Conservation (phyloP, 1,140 invertebrate genomes). For the Drosophila cardini region DNA sequence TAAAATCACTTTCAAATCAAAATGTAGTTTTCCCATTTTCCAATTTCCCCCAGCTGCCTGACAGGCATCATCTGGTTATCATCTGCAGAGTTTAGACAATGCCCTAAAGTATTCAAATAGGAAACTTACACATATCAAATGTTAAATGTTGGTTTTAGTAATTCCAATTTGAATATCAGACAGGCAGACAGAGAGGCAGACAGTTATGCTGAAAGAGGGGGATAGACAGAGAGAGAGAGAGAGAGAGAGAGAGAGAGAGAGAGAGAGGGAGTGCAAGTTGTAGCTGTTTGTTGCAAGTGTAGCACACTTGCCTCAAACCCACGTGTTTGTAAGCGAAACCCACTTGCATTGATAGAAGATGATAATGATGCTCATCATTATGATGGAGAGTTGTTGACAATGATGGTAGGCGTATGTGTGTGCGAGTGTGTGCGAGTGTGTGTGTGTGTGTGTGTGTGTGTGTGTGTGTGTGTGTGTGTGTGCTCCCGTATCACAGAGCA, state of each 20-base stretch:
- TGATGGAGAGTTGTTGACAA: constrained; percentile 36
- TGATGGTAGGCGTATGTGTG: constrained; percentile 46
- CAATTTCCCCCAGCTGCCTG: not conserved
- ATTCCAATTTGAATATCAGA: constrained; percentile 45
- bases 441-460: constrained; percentile 25
- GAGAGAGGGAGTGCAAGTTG: not conserved
- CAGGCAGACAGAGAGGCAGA: constrained; percentile 25
- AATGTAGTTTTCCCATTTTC: constrained; percentile 14
- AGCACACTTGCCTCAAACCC: constrained; percentile 44
- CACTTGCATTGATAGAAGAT: constrained; percentile 38
- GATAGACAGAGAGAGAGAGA: not conserved
- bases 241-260: not conserved
- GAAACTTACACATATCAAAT: constrained; percentile 54
- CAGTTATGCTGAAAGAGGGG: not conserved
- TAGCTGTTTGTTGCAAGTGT: constrained; percentile 7
- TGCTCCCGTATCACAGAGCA: constrained; percentile 36
- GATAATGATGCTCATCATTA: constrained; percentile 17
- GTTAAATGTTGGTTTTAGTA: constrained; percentile 43
- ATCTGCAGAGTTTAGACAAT: constrained; percentile 11
- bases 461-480: constrained; percentile 45
- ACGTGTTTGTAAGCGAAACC: constrained; percentile 55
- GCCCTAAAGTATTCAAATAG: constrained; percentile 6
- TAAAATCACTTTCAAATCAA: constrained; percentile 43
- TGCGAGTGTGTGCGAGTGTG: constrained; percentile 23
- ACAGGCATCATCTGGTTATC: constrained; percentile 18